phyloP scores from a whole-genome alignment of 2,797 vertebrate species.

The Cyclopterus lumpus region DNA sequence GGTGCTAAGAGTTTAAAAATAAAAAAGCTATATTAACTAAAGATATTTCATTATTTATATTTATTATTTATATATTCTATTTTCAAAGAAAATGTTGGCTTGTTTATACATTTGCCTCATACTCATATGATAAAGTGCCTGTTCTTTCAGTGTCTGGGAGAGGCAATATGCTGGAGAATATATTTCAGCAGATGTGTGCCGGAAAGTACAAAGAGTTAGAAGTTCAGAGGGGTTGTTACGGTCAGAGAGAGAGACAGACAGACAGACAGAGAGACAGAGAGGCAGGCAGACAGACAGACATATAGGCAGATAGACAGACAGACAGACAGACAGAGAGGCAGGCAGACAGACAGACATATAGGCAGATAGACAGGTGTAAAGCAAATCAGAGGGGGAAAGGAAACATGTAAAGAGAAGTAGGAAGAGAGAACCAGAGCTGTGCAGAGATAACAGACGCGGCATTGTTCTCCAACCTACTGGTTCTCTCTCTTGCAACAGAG shows the following conservation, averaged over 20 bases:
- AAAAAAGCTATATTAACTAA: not conserved
- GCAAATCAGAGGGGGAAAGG: slow-evolving; percentile 21
- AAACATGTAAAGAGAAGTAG: not conserved
- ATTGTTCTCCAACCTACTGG: slow-evolving; percentile 45
- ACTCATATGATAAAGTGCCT: not conserved
- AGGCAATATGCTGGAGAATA: not conserved
- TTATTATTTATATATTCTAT: not conserved
- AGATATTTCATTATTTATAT: not conserved
- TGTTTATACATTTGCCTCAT: not conserved
- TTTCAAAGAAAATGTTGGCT: not conserved
- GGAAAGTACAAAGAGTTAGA: slow-evolving; percentile 2
- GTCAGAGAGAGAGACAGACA: not conserved
- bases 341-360: slow-evolving; percentile 9
- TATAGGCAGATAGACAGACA: slow-evolving; percentile 7
- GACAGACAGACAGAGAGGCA: not conserved
- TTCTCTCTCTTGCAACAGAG: slow-evolving; percentile 20
- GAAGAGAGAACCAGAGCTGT: slow-evolving; percentile 33
- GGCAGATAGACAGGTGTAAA: slow-evolving; percentile 3
- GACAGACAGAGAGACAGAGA: not conserved
- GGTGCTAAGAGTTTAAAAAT: not conserved
- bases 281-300: not conserved
- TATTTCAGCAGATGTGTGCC: slow-evolving; percentile 3
- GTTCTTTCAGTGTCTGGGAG: not conserved
- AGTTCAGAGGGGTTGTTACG: not conserved
- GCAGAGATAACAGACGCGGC: slow-evolving; percentile 45